Evolutionary conservation across 2,888 invertebrate species (phyloP).

Genomic region (Pteria penguin): DNA sequence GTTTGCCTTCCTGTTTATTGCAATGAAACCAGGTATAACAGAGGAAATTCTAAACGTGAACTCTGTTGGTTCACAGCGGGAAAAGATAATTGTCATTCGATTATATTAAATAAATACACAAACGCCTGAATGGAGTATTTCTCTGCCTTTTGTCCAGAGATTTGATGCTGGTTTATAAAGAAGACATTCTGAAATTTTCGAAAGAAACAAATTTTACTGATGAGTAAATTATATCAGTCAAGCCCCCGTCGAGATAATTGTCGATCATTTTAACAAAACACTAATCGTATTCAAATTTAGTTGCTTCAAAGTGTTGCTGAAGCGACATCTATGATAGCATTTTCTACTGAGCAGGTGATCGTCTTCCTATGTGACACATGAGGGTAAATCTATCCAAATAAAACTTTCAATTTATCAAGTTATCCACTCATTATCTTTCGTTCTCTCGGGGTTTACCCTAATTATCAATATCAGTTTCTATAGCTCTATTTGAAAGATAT

Average conservation of each 20-base stretch:
- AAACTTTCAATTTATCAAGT: slow-evolving; percentile 38
- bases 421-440: slow-evolving; percentile 40
- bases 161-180: slow-evolving; percentile 26
- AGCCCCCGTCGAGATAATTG: slow-evolving; percentile 61
- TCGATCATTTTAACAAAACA: slow-evolving; percentile 33
- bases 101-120: slow-evolving; percentile 67
- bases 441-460: slow-evolving; percentile 38
- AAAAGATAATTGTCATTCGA: slow-evolving; percentile 56
- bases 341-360: slow-evolving; percentile 39
- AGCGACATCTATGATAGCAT: slow-evolving; percentile 17
- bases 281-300: slow-evolving; percentile 3
- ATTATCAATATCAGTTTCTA: slow-evolving; percentile 44
- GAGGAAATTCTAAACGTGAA: slow-evolving; percentile 44
- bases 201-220: slow-evolving; percentile 50
- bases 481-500: slow-evolving; percentile 35
- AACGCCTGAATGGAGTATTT: slow-evolving; percentile 53
- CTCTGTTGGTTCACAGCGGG: slow-evolving; percentile 48
- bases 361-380: slow-evolving; percentile 12
- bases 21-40: too few relatives aligned
- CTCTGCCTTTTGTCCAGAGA: slow-evolving; percentile 48
- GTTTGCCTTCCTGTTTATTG: too few relatives aligned
- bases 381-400: slow-evolving; percentile 38
- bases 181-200: slow-evolving; percentile 52
- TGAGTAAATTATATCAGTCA: slow-evolving; percentile 61
- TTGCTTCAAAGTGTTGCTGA: slow-evolving; percentile 5